Conservation (phyloP, 2,113 vertebrate species). For the Uropsilus gracilis region DNA sequence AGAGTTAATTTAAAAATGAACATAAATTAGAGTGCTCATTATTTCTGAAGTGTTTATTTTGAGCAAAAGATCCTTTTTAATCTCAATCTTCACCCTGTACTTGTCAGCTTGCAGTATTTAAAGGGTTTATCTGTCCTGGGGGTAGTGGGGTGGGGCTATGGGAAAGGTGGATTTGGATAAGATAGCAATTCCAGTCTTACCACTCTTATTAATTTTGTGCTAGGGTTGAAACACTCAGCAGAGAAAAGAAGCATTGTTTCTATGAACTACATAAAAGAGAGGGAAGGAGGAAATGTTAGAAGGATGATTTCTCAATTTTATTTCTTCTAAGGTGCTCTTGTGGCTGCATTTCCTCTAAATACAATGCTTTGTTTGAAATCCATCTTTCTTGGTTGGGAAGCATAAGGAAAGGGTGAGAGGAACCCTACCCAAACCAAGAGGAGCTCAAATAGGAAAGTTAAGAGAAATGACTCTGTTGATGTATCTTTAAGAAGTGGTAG, state of each 20-base stretch:
- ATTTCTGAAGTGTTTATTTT: slow-evolving; percentile 36
- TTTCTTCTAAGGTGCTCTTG: slow-evolving; percentile 48
- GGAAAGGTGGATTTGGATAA: neutral
- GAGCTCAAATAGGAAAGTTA: neutral
- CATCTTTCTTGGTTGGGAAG: neutral
- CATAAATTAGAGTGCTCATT: neutral
- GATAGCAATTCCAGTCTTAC: slow-evolving; percentile 46
- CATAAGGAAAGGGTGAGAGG: neutral
- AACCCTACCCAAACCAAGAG: neutral
- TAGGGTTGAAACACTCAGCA: neutral
- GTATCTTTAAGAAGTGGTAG: neutral
- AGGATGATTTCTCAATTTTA: slow-evolving; percentile 58
- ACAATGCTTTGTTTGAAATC: neutral
- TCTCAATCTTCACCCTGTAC: neutral
- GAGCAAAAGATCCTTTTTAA: slow-evolving; percentile 39
- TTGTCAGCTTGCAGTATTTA: neutral
- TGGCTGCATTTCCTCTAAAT: neutral
- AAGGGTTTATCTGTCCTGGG: neutral
- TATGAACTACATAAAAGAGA: neutral
- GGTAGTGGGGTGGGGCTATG: neutral
- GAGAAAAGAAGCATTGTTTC: slow-evolving; percentile 59
- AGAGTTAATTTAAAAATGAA: slow-evolving; percentile 24
- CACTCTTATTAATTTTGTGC: slow-evolving; percentile 32
- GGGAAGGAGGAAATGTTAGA: slow-evolving; percentile 61
- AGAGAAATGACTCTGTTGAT: neutral